Evolutionary conservation across 2,888 invertebrate genomes (phyloP).

Genomic region (Brenthis ino): DNA sequence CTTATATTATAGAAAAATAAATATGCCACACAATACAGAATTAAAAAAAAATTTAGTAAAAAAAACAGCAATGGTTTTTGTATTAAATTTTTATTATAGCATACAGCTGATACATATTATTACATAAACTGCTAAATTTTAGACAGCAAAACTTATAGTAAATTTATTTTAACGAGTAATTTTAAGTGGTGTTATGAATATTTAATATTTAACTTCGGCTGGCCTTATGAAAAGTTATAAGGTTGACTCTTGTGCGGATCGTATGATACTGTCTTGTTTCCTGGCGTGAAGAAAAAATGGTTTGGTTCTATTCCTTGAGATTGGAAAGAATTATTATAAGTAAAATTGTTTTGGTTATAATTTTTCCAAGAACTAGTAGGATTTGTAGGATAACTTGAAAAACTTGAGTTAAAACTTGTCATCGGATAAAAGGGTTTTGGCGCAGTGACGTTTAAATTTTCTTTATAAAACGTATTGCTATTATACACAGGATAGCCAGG

Average conservation of each 20-base stretch:
- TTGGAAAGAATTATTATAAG: slow-evolving; percentile 16
- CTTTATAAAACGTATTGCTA: neutral
- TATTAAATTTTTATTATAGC: no score
- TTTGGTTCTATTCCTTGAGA: slow-evolving; percentile 23
- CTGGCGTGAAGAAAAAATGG: slow-evolving; percentile 26
- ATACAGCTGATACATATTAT: no score
- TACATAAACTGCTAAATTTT: no score
- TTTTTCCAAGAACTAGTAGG: neutral
- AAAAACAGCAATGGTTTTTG: no score
- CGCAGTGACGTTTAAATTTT: neutral
- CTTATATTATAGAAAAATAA: no score
- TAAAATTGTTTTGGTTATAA: slow-evolving; percentile 16
- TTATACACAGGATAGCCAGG: neutral
- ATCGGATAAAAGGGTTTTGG: neutral
- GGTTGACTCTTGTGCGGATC: slow-evolving; percentile 50
- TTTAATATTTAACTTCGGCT: neutral
- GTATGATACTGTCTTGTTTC: slow-evolving; percentile 28
- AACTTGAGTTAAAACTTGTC: neutral
- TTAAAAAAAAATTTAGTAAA: neutral
- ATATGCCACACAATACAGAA: neutral
- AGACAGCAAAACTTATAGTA: no score
- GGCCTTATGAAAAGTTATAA: slow-evolving; percentile 46
- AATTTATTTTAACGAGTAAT: no score
- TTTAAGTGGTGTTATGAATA: no score
- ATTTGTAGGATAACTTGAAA: neutral